These are phyloP conservation scores for Hirundo rustica DNA, from an alignment of 2,797 vertebrate genomes.

Conservation along the genomic window DNA sequence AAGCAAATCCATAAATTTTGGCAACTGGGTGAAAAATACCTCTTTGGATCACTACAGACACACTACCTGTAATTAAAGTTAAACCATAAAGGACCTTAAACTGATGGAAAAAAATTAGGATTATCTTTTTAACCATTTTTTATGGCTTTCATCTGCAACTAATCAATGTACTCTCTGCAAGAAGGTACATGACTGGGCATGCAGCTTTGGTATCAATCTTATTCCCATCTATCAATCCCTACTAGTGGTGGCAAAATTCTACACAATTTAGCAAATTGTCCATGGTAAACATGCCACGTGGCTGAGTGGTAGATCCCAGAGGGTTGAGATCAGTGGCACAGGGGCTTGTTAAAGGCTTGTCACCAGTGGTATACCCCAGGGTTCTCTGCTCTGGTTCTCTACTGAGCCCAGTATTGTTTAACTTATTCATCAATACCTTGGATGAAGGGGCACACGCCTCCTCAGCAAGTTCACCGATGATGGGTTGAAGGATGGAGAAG, in stretches of 20 bases:
- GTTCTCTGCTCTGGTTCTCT: not conserved
- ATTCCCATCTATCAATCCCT: not conserved
- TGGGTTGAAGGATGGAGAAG: not conserved
- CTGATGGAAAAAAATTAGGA: not conserved
- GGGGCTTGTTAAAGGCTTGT: fast-evolving
- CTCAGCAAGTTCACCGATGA: not conserved
- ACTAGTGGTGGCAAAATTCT: not conserved
- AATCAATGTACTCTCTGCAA: not conserved
- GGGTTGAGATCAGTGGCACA: not conserved
- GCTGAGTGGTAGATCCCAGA: not conserved
- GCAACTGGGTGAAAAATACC: not conserved
- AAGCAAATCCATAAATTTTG: not conserved
- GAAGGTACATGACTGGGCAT: not conserved
- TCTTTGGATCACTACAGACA: not conserved
- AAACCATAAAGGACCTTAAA: not conserved
- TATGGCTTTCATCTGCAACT: not conserved
- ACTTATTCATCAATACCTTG: not conserved
- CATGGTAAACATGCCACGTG: not conserved
- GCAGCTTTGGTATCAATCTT: not conserved
- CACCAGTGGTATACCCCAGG: no score
- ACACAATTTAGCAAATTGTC: not conserved
- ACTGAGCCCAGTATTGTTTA: not conserved
- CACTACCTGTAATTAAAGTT: not conserved
- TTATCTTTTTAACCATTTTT: not conserved
- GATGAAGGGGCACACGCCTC: not conserved